These are phyloP conservation scores for Bacillus rossius DNA, from an alignment of 1,140 invertebrate species.

Conservation along the genomic window DNA sequence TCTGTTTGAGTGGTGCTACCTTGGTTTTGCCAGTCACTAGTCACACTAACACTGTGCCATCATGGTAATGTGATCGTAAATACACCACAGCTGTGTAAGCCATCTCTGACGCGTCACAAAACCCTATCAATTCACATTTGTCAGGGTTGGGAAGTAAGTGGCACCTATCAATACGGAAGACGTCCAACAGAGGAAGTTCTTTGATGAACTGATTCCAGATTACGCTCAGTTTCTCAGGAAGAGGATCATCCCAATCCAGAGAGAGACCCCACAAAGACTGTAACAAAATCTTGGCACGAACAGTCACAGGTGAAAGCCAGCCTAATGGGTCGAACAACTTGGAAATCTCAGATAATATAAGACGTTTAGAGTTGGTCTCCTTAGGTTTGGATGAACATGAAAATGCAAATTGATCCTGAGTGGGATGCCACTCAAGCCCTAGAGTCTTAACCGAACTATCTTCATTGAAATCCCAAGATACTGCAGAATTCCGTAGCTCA, in stretches of 20 bases:
- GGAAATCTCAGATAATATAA: too few species aligned
- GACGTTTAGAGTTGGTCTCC: slow-evolving; percentile 1
- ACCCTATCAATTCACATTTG: slow-evolving; percentile 29
- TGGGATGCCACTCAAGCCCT: slow-evolving; percentile 18
- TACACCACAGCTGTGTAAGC: slow-evolving; percentile 33
- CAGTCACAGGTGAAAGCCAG: too few species aligned
- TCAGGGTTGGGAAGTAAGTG: slow-evolving; percentile 8
- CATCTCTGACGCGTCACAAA: slow-evolving; percentile 29
- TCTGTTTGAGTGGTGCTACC: slow-evolving; percentile 35
- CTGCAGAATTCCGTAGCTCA: slow-evolving; percentile 4
- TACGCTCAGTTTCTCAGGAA: not conserved
- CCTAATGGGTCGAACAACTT: too few species aligned
- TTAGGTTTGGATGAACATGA: not conserved
- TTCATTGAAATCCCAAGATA: not conserved
- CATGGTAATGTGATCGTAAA: slow-evolving; percentile 10
- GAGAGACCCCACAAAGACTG: slow-evolving; percentile 14
- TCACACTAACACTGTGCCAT: slow-evolving; percentile 10
- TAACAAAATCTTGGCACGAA: slow-evolving; percentile 14
- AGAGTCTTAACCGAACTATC: slow-evolving; percentile 14
- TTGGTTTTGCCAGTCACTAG: slow-evolving; percentile 35
- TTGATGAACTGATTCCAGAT: not conserved
- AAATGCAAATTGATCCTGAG: slow-evolving; percentile 10
- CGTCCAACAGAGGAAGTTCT: slow-evolving; percentile 13
- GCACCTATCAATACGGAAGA: slow-evolving; percentile 20
- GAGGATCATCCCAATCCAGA: slow-evolving; percentile 3